These are phyloP conservation scores for Drosophila gaucha DNA, from an alignment of 2,888 invertebrate genomes.

Conservation along the genomic window DNA sequence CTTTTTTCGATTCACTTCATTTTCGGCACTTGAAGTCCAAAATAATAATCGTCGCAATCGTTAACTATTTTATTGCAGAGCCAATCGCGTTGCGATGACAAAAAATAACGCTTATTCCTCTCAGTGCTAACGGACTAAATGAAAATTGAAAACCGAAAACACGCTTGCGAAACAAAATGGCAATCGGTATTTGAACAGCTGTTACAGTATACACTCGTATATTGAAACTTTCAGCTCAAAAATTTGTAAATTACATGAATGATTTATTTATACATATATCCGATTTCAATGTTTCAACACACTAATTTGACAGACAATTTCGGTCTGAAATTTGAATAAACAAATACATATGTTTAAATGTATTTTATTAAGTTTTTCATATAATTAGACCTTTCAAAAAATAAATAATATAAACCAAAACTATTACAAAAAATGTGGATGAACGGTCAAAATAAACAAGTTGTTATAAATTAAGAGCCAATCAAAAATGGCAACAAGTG, in stretches of 20 bases:
- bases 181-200: constrained; percentile 33
- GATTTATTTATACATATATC: neutral
- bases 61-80: constrained; percentile 1
- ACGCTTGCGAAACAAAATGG: constrained; percentile 7
- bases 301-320: too few species aligned
- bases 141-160: constrained; percentile 39
- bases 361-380: too few species aligned
- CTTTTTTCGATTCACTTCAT: neutral
- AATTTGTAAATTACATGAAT: neutral
- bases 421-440: too few species aligned
- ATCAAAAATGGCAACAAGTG: too few species aligned
- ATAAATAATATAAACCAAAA: too few species aligned
- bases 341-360: too few species aligned
- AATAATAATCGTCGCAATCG: constrained; percentile 1
- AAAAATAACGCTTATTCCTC: constrained; percentile 39
- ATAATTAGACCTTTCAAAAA: too few species aligned
- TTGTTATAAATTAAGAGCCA: too few species aligned
- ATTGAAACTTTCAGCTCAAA: neutral
- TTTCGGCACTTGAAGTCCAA: neutral
- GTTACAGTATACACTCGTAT: constrained; percentile 24
- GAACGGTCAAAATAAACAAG: too few species aligned
- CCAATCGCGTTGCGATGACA: neutral
- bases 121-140: constrained; percentile 57
- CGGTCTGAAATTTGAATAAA: neutral
- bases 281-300: too few species aligned